Evolutionary conservation across 2,888 invertebrate species (phyloP), one percentile per base, ranked within the genome.

Genomic region (Octonoba sinensis): DNA sequence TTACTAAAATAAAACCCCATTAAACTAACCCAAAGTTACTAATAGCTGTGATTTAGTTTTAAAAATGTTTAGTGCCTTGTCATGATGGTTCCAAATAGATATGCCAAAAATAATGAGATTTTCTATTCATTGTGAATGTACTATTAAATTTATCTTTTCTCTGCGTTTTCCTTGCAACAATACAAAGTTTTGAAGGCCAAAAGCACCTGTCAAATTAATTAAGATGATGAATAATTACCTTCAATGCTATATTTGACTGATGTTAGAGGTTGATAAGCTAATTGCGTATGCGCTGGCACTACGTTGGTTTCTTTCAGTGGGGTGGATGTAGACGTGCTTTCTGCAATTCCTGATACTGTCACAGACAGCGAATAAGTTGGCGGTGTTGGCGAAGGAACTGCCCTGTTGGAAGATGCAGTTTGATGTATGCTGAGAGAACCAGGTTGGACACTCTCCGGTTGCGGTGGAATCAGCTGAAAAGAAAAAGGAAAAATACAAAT

Each of bases 191-290:
- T 36, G 36, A 36, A 36, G 36, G 36, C 11, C 36, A 36, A 6
- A 11, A 36, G 1, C 8, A 36, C 3, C 3, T 36, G 36, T 11
- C 36, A 36, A 36, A 36, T 6, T 36, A 36, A 36, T 36, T 36
- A 36, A 36, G 36, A 36, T 36, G 4, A 24, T 24, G 16, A 24
- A 12, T 60, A 24, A 67, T 4, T 81, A 81, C 79, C 79, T 73
- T 81, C 79, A 66, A 73, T 73, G 62, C 79, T 81, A 64, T 81
- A 81, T 69, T 74, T 81, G 2, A 73, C 69, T 20, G 69, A 69
- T 24, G 79, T 73, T 18, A 57, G 15, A 16, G 73, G 73, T 27
- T 72, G 78, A 47, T 72, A 79, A 60, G n/a, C 47, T 22, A 27
- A 20, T 46, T 70, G 77, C 15, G 65, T 46, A 27, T 65, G 70